Conservation (phyloP, 2,797 vertebrate genomes). For the Alca torda region DNA sequence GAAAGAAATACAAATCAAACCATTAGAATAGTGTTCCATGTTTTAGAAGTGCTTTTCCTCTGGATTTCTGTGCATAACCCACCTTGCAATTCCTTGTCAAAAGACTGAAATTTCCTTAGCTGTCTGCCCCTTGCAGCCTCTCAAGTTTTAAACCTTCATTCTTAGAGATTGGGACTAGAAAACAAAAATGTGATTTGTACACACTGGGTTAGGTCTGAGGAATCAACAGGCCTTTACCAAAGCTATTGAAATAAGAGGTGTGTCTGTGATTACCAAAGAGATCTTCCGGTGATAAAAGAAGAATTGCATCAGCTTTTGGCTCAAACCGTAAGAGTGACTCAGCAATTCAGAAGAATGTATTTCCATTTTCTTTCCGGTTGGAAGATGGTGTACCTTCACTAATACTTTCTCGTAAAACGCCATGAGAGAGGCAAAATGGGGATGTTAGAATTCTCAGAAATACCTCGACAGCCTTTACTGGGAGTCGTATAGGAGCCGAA, state of each 20-base stretch:
- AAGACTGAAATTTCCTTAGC: not conserved
- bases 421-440: not conserved
- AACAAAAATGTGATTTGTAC: not conserved
- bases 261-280: constrained; percentile 68
- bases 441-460: not conserved
- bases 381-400: constrained; percentile 38
- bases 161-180: constrained; percentile 27
- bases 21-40: fast-evolving
- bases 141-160: not conserved
- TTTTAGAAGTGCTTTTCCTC: not conserved
- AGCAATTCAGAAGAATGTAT: constrained; percentile 61
- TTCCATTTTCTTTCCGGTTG: constrained; percentile 48
- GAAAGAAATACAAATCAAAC: not conserved
- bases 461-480: not conserved
- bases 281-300: constrained; percentile 71
- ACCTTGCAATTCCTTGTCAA: not conserved
- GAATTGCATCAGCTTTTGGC: constrained; percentile 69
- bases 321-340: constrained; percentile 67
- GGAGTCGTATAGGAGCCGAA: fast-evolving
- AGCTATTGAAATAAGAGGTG: constrained; percentile 72
- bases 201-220: constrained; percentile 43
- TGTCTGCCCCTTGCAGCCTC: not conserved
- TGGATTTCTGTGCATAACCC: not conserved
- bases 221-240: constrained; percentile 35
- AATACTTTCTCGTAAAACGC: constrained; percentile 11